These are phyloP conservation scores for Dryobotodes eremita DNA, from an alignment of 2,888 invertebrate genomes.

Conservation along the genomic window DNA sequence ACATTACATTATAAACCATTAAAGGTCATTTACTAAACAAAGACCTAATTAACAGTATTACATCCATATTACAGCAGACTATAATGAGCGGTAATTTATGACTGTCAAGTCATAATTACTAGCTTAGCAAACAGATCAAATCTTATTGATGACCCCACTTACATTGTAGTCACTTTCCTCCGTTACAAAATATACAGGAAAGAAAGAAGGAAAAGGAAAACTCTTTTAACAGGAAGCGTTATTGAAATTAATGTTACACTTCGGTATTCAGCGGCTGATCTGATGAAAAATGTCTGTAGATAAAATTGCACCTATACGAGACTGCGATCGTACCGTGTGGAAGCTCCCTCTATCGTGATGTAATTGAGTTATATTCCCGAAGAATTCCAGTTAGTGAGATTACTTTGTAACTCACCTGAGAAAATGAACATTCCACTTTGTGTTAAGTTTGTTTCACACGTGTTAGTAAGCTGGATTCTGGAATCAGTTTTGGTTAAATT, in stretches of 20 bases:
- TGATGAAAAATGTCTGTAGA: constrained; percentile 70
- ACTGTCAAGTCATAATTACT: constrained; percentile 4
- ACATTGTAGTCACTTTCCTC: constrained; percentile 11
- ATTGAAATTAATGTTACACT: constrained; percentile 60
- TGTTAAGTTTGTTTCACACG: constrained; percentile 9
- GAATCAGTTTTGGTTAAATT: not conserved
- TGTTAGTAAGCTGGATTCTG: not conserved
- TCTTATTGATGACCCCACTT: constrained; percentile 8
- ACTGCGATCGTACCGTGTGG: constrained; percentile 24
- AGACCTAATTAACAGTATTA: constrained; percentile 12
- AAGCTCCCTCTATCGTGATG: constrained; percentile 47
- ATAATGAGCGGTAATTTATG: not conserved
- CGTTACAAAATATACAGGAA: constrained; percentile 9
- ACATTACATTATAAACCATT: not conserved
- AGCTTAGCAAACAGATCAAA: constrained; percentile 26
- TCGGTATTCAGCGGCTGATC: too few species aligned
- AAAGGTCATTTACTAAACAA: not conserved
- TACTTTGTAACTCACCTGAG: constrained; percentile 48
- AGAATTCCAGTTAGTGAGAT: constrained; percentile 64
- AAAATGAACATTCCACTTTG: constrained; percentile 38
- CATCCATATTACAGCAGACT: not conserved
- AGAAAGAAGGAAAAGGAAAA: constrained; percentile 1
- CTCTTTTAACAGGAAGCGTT: constrained; percentile 20
- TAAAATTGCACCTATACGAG: constrained; percentile 47
- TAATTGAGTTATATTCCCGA: constrained; percentile 74